These are phyloP conservation scores for Lycia hirtaria DNA, from an alignment of 2,888 invertebrate genomes.

Conservation along the genomic window DNA sequence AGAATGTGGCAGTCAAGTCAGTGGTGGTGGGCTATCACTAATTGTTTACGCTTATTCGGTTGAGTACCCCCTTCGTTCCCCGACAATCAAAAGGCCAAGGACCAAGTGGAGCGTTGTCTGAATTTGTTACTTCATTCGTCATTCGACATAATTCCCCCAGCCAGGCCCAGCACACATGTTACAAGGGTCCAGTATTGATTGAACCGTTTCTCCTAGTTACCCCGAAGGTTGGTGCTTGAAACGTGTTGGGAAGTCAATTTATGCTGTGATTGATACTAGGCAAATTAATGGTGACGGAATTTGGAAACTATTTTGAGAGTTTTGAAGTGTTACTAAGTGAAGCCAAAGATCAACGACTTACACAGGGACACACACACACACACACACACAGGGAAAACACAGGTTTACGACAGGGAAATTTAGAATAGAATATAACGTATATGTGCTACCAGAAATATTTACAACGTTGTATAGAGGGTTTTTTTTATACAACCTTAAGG, in stretches of 20 bases:
- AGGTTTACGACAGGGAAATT: too few species aligned
- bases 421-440: too few species aligned
- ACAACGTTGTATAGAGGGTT: too few species aligned
- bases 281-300: constrained; percentile 3
- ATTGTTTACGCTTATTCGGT: too few species aligned
- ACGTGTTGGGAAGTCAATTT: constrained; percentile 23
- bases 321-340: too few species aligned
- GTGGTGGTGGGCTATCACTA: too few species aligned
- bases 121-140: constrained; percentile 60
- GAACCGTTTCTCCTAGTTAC: constrained; percentile 26
- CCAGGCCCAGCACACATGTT: constrained; percentile 14
- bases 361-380: too few species aligned
- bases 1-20: too few species aligned
- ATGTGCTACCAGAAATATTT: too few species aligned
- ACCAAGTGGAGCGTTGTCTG: constrained; percentile 39
- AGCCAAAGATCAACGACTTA: too few species aligned
- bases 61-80: constrained; percentile 26
- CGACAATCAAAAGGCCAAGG: constrained; percentile 58
- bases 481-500: too few species aligned
- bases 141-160: constrained; percentile 48
- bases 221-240: constrained; percentile 10
- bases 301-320: neutral
- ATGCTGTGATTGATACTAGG: constrained; percentile 6
- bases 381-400: too few species aligned
- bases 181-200: constrained; percentile 40